Evolutionary conservation across 2,888 invertebrate genomes (phyloP).

Genomic region (Phaonia tiefii): DNA sequence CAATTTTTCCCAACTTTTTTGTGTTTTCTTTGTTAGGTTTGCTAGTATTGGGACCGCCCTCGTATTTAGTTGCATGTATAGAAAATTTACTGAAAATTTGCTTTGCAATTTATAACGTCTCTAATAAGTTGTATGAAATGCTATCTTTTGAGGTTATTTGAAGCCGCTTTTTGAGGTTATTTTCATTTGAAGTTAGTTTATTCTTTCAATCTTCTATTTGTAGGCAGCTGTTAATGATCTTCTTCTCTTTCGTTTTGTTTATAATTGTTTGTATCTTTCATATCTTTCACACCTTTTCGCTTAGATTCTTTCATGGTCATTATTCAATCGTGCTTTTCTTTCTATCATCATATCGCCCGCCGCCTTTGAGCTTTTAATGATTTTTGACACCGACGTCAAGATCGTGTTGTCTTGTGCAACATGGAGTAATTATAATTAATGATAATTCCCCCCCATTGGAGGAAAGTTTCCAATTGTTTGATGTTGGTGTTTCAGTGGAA

Average conservation of each 20-base stretch:
- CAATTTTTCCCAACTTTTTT: too few species aligned
- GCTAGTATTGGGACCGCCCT: too few species aligned
- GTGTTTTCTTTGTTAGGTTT: too few species aligned
- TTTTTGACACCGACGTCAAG: neutral
- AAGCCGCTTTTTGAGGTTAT: too few species aligned
- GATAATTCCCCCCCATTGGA: conserved; percentile 22
- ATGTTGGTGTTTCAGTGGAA: too few species aligned
- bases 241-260: conserved; percentile 1
- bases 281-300: conserved; percentile 27
- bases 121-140: too few species aligned
- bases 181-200: neutral
- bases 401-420: neutral
- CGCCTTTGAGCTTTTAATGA: too few species aligned
- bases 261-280: conserved; percentile 19
- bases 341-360: neutral
- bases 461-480: too few species aligned
- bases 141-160: too few species aligned
- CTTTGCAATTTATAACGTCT: neutral
- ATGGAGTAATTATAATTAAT: conserved; percentile 22
- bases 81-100: neutral
- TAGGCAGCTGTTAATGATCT: neutral
- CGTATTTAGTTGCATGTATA: neutral
- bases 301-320: conserved; percentile 1
- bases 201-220: neutral
- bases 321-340: too few species aligned